Conservation (phyloP, 2,797 vertebrate species). For the Sciurus vulgaris region DNA sequence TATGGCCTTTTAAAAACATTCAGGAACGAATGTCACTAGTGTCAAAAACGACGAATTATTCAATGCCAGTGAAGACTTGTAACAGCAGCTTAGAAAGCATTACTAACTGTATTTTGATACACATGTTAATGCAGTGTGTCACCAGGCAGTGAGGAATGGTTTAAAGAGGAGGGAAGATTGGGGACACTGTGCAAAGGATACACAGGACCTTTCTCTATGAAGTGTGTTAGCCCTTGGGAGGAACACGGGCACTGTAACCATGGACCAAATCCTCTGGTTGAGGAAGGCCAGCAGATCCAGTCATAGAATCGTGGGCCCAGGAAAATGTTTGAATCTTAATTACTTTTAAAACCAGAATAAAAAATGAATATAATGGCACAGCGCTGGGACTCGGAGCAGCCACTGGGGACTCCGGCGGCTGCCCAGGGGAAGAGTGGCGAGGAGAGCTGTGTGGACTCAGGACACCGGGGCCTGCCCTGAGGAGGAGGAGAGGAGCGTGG, state of each 20-base stretch:
- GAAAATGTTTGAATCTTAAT: conserved; percentile 5
- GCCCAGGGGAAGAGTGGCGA: too few species aligned
- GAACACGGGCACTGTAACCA: background rate
- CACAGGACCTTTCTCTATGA: background rate
- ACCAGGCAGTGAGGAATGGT: background rate
- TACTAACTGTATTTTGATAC: background rate
- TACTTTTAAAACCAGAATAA: conserved; percentile 58
- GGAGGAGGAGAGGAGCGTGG: too few species aligned
- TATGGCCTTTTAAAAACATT: background rate
- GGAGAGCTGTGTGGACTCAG: too few species aligned
- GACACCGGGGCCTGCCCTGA: too few species aligned
- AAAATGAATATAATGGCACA: conserved; percentile 40
- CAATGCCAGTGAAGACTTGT: background rate
- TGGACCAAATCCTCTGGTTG: background rate
- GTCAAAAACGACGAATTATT: background rate
- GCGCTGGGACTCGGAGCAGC: too few species aligned
- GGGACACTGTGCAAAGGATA: background rate
- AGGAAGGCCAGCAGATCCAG: background rate
- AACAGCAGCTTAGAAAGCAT: background rate
- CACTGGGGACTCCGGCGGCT: too few species aligned
- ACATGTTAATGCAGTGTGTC: background rate
- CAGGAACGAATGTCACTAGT: background rate
- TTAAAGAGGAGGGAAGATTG: background rate
- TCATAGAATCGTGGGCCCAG: background rate
- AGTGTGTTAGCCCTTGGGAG: background rate